Base-by-base conservation (phyloP, 1,140 invertebrate genomes). In the Ganaspis sp. region DNA sequence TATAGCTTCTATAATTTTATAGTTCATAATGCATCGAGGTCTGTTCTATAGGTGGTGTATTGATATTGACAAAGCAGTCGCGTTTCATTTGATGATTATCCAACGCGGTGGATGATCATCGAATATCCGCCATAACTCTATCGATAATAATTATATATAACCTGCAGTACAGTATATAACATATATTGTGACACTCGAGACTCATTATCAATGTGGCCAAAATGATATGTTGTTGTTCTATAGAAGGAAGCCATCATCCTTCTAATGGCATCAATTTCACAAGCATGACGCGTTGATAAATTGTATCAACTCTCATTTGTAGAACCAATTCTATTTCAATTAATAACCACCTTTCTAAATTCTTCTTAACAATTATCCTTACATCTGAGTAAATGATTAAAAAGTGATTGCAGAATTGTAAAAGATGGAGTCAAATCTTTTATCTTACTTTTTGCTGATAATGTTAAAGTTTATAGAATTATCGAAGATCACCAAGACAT, bases 121-220 rank as follows among this genome's bases (percentile, higher is more conserved):
- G 58, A 64, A 64, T 64, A 34, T 64, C 21, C 58, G 15, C 58
- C 58, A 64, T 29, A 64, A 29, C 58, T 64, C 58, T 64, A 64
- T 9, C 58, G 23, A 15, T 34, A 26, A 64, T 64, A 34, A 64
- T 64, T 29, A 64, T 29, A 64, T 64, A 64, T 64, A 29, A 64
- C 26, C 58, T 64, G 1, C 6, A 29, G 9, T 64, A 26, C 23
- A 64, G 58, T 64, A 64, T 12, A 23, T 58, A 58, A 58, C 53
- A 45, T 75, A 81, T 53, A 74, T 69, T 74, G 70, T 38, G 74
- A 76, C 58, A 45, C 72, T 42, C 70, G 73, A 54, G 72, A 34
- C 74, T 78, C 74, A 81, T 81, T 78, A 76, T 81, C 64, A 42
- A 71, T 53, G 72, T 70, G 53, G 75, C 26, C 42, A 19, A 69